Base-by-base conservation (phyloP, 1,140 invertebrate species). In the Pseudomyrmex flavicornis region DNA sequence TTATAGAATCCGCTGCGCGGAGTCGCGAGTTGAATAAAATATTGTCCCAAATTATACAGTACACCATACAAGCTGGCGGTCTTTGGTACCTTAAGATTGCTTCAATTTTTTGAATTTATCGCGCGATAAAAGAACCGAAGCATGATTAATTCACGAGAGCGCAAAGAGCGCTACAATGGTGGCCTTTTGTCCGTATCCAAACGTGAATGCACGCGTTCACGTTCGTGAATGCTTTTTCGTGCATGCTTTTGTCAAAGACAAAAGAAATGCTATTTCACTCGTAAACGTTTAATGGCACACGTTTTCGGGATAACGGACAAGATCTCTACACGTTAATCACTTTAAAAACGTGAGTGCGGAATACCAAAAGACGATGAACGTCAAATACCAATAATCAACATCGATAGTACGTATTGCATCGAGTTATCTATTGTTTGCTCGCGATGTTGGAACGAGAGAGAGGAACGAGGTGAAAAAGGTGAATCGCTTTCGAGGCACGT, bases 401-500 rank as follows among this genome's bases (percentile, higher is more conserved):
- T 80, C 68, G 56, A 72, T 59, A 52, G 35, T 35, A 26, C 65
- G 54, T 69, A 77, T 70, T 70, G 44, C 66, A 54, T 35, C 35
- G 48, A 54, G 54, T 80, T 80, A 80, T 72, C 20, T 54, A 58
- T 80, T 70, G 70, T 59, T 59, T 80, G 44, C 65, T 8, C 17
- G 65, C 35, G 35, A 35, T 35, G 20, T 22, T 48, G 9, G 12
- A 50, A 35, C 63, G 52, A 59, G 65, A 3, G 50, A 56, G 22
- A 77, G 17, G 61, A 54, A n/a, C 20, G 76, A 52, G 17, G 17
- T 12, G 20, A 68, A 44, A 10, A 17, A 13, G n/a, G 44, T 13
- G 76, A 66, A 70, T 70, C 72, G 79, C 58, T 73, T 68, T 58
- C 72, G 22, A 70, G 59, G 82, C 86, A 63, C 62, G 82, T 88